Evolutionary conservation across 1,140 invertebrate species (phyloP).

Genomic region (Megalonaias nervosa): DNA sequence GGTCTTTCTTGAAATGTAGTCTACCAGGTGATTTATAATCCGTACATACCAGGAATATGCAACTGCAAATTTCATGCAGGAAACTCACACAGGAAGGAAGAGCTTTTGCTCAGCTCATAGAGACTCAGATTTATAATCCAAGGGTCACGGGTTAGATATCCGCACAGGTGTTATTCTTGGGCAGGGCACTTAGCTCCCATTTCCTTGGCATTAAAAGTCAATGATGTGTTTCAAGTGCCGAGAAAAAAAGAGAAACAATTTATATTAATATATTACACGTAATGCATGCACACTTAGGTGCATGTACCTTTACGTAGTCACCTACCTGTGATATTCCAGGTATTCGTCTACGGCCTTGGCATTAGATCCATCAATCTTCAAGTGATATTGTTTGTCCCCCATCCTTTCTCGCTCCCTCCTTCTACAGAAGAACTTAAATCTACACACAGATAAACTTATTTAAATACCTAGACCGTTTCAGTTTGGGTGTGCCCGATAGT

Average conservation of each 20-base stretch:
- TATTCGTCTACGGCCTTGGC: slow-evolving; percentile 67
- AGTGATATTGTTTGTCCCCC: slow-evolving; percentile 55
- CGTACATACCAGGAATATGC: no score
- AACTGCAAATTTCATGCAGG: no score
- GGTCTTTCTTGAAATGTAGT: no score
- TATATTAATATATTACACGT: not conserved
- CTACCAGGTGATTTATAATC: no score
- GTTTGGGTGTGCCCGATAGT: no score
- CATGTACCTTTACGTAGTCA: not conserved
- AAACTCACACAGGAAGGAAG: no score
- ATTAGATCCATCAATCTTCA: slow-evolving; percentile 63
- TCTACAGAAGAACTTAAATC: no score
- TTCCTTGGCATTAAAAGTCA: not conserved
- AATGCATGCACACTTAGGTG: not conserved
- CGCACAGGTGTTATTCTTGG: not conserved
- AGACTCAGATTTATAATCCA: not conserved
- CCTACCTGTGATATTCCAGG: slow-evolving; percentile 67
- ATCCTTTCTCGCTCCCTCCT: slow-evolving; percentile 2
- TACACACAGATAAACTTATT: no score
- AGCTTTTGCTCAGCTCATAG: not conserved
- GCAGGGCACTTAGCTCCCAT: not conserved
- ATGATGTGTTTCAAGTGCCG: not conserved
- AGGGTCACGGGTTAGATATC: no score
- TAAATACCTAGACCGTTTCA: no score
- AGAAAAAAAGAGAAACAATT: not conserved